Evolutionary conservation across 92 coral and sea anemone species (phyloP).

Genomic region (Epizoanthus scotinus): DNA sequence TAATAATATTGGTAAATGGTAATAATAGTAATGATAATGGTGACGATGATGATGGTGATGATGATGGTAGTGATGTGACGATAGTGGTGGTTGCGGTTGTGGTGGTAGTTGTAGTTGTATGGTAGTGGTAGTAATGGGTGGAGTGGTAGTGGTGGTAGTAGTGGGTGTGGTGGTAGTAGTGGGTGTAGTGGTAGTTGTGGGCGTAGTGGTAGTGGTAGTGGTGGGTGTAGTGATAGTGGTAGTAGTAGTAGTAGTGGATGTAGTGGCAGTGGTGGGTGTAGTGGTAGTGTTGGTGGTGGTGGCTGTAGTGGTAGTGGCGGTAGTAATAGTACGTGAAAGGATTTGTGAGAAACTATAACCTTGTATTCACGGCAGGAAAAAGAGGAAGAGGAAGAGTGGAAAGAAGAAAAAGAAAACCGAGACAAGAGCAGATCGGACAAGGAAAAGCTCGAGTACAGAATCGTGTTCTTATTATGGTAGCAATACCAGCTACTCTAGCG

Average conservation of each 20-base stretch:
- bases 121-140: neutral
- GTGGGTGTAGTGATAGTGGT: neutral
- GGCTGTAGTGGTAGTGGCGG: neutral
- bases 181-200: neutral
- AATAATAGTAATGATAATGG: no score
- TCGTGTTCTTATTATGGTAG: constrained; percentile 7
- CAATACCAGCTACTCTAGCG: constrained; percentile 10
- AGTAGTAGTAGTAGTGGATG: neutral
- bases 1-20: no score
- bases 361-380: neutral
- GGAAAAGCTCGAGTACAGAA: constrained; percentile 29
- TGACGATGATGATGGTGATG: no score
- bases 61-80: no score
- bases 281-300: neutral
- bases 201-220: no score
- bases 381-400: constrained; percentile 29
- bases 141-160: neutral
- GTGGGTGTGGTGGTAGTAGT: neutral
- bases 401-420: constrained; percentile 13
- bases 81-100: no score
- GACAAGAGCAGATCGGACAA: neutral
- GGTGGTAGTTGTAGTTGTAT: no score
- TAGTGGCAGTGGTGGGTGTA: neutral
- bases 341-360: no score
- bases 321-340: no score